Evolutionary conservation across 2,113 vertebrate species (phyloP).

Genomic region (Microtus richardsoni): DNA sequence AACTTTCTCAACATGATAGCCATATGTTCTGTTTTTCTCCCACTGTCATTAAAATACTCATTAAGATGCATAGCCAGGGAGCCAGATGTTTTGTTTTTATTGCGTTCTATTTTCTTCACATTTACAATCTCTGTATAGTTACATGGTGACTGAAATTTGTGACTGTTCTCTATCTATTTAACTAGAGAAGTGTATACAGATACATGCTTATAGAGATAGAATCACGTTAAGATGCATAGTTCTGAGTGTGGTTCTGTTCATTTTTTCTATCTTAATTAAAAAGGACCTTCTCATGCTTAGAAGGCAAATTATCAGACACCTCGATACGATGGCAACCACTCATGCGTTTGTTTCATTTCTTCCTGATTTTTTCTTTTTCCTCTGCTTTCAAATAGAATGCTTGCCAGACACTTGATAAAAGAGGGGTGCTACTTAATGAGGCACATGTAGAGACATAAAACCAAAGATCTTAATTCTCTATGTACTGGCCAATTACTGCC

Average conservation of each 20-base stretch:
- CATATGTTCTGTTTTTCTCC: slow-evolving; percentile 66
- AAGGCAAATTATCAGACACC: neutral
- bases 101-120: slow-evolving; percentile 45
- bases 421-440: neutral
- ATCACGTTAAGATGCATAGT: neutral
- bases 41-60: slow-evolving; percentile 54
- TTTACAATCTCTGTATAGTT: slow-evolving; percentile 51
- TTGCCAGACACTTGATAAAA: neutral
- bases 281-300: neutral
- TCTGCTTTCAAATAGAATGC: neutral
- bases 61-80: slow-evolving; percentile 61
- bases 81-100: slow-evolving; percentile 77
- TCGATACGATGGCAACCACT: neutral
- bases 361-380: neutral
- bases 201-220: neutral
- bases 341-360: neutral
- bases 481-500: neutral
- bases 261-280: slow-evolving; percentile 43
- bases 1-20: slow-evolving; percentile 13
- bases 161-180: slow-evolving; percentile 37
- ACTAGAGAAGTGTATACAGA: neutral
- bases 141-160: slow-evolving; percentile 45
- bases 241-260: neutral
- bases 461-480: neutral
- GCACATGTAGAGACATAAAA: neutral